Percentiles rank a stretch among this genome's conserved stretches.
Conservation (phyloP, 2,797 vertebrate species). For the Luscinia megarhynchos region DNA sequence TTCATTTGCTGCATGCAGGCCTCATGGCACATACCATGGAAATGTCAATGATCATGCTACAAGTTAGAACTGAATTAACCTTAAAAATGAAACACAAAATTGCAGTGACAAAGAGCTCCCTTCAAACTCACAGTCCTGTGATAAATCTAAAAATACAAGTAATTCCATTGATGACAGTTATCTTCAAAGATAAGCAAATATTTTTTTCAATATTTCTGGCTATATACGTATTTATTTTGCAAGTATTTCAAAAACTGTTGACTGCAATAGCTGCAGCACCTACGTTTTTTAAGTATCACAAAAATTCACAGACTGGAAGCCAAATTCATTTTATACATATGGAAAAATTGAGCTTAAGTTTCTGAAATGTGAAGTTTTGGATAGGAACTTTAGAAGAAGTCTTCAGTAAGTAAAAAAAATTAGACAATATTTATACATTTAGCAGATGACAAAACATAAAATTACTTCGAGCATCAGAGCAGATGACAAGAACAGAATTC, state of each 20-base stretch:
- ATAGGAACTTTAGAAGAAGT: neutral
- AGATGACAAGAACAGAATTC: neutral
- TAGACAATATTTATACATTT: neutral
- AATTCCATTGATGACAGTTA: neutral
- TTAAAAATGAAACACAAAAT: neutral
- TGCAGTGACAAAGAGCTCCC: neutral
- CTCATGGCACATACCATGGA: neutral
- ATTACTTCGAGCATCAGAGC: neutral
- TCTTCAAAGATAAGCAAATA: neutral
- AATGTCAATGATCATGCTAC: slow-evolving; percentile 32
- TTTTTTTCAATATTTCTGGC: neutral
- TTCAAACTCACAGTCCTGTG: neutral
- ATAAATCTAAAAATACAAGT: neutral
- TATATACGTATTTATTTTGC: neutral
- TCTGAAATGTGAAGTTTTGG: neutral
- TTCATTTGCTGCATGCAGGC: neutral
- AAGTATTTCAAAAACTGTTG: neutral
- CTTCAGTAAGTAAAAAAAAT: neutral
- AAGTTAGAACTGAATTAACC: neutral
- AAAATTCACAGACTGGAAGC: neutral
- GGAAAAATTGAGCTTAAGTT: neutral
- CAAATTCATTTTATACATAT: neutral
- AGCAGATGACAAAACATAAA: neutral
- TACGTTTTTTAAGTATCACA: neutral
- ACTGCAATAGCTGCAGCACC: neutral